Evolutionary conservation across 2,797 vertebrate genomes (phyloP), one percentile per base, ranked within the genome.

Genomic region (Picus viridis): DNA sequence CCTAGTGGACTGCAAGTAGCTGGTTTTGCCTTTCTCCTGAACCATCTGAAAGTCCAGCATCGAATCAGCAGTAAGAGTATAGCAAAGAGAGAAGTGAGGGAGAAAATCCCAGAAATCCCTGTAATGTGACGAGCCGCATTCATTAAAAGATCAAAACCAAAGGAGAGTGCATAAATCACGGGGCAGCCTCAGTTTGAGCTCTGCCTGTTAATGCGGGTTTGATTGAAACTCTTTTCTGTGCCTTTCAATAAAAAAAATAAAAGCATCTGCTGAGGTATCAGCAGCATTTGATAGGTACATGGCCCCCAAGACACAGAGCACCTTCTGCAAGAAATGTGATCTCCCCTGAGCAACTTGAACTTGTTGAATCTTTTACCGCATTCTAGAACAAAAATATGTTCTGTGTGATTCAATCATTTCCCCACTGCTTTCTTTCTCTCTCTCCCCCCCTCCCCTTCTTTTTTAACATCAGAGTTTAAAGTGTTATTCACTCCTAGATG

Each of bases 71-170:
- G 62, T 84, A 61, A 86, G 61, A 89, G 18, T 57, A 70, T 49
- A 67, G 30, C 58, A 89, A 87, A 68, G 59, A 73, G 61, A 81
- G 20, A 62, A 32, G 29, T 89, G 75, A 93, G 59, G 32, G 45
- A 78, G 57, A 93, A 95, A 93, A 89, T 69, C 81, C 36, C 90
- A 76, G n/a, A 69, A 83, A 53, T 86, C 27, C 81, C 59, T 63
- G 45, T 78, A 85, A 78, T 22, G 39, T 74, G 76, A 49, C 54
- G 81, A 95, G 79, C 90, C 80, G 86, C 18, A 17, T 92, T 93
- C 86, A 85, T 94, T 96, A 88, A 80, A 92, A 95, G 87, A 95
- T 92, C 89, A 97, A 95, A 95, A 95, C 63, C 49, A 81, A 94
- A 71, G 82, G 54, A 90, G 86, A 92, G 75, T 39, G 67, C 51